These are phyloP conservation scores for Drosophila pseudotakahashii DNA, from an alignment of 2,888 invertebrate species.

Conservation along the genomic window DNA sequence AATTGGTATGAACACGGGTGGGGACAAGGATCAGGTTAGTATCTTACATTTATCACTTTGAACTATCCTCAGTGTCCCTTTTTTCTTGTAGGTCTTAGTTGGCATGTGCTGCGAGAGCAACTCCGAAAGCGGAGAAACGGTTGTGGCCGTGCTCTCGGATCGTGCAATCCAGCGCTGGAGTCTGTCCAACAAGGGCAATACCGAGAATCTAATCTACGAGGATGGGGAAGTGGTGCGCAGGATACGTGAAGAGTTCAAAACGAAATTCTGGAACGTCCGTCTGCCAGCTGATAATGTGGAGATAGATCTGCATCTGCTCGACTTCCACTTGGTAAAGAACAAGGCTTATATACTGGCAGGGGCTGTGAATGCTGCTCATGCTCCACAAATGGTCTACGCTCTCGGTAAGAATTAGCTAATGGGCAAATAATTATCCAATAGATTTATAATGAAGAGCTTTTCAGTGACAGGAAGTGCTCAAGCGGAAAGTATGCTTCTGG, in stretches of 20 bases:
- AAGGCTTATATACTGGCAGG: constrained; percentile 90
- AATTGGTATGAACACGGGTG: constrained; percentile 82
- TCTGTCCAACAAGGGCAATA: constrained; percentile 86
- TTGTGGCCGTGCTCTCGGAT: constrained; percentile 90
- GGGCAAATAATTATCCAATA: neutral
- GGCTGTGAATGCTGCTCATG: constrained; percentile 87
- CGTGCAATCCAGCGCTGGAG: constrained; percentile 93
- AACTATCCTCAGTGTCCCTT: neutral
- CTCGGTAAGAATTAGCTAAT: constrained; percentile 85
- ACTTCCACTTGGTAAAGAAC: constrained; percentile 89
- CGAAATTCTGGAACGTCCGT: constrained; percentile 87
- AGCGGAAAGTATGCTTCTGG: constrained; percentile 67
- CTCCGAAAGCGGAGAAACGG: constrained; percentile 84
- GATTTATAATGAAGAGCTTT: neutral
- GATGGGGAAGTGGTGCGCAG: constrained; percentile 89
- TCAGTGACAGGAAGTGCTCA: constrained; percentile 73
- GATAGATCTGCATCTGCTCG: constrained; percentile 90
- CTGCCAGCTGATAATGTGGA: constrained; percentile 86
- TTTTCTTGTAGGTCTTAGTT: constrained; percentile 86
- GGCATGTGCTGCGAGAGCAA: constrained; percentile 87
- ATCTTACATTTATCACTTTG: neutral
- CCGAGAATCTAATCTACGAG: constrained; percentile 90
- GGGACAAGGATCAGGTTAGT: constrained; percentile 83
- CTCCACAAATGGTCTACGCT: constrained; percentile 90
- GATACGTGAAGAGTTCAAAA: constrained; percentile 89